These are phyloP conservation scores for Oncorhynchus mykiss DNA, from an alignment of 2,113 vertebrate species.

Conservation along the genomic window DNA sequence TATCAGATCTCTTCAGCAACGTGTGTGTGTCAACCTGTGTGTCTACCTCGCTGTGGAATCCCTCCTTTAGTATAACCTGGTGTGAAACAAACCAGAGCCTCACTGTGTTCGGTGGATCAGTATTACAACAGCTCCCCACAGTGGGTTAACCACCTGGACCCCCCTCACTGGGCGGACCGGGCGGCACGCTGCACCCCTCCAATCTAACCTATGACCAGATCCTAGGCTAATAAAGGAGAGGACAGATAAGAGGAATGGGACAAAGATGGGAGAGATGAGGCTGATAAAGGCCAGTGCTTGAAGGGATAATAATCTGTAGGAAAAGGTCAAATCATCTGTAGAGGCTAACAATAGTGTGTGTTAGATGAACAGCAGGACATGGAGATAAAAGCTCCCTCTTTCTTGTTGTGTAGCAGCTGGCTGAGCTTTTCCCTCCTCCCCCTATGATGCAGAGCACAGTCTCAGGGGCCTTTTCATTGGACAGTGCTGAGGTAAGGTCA, in stretches of 20 bases:
- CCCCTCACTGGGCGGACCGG: background rate
- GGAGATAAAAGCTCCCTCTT: background rate
- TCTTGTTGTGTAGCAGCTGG: background rate
- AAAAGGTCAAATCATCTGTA: background rate
- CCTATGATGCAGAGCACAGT: background rate
- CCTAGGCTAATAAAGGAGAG: too few species aligned
- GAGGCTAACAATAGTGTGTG: background rate
- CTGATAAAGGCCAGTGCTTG: too few species aligned
- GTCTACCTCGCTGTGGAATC: background rate
- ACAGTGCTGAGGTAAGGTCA: conserved; percentile 10
- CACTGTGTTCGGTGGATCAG: background rate
- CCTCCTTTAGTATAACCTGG: background rate
- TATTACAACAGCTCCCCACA: background rate
- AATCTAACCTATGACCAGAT: background rate
- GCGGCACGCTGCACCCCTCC: background rate
- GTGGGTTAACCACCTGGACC: background rate
- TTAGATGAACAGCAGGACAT: too few species aligned
- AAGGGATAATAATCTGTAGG: too few species aligned
- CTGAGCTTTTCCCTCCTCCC: background rate
- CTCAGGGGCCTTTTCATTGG: background rate
- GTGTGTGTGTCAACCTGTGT: background rate
- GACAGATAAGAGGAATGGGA: too few species aligned
- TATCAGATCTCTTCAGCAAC: background rate
- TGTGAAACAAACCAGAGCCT: background rate
- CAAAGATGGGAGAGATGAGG: too few species aligned